Evolutionary conservation across 2,113 vertebrate species (phyloP), one percentile per base, ranked within the genome.

Genomic region (Melanostigma gelatinosum): DNA sequence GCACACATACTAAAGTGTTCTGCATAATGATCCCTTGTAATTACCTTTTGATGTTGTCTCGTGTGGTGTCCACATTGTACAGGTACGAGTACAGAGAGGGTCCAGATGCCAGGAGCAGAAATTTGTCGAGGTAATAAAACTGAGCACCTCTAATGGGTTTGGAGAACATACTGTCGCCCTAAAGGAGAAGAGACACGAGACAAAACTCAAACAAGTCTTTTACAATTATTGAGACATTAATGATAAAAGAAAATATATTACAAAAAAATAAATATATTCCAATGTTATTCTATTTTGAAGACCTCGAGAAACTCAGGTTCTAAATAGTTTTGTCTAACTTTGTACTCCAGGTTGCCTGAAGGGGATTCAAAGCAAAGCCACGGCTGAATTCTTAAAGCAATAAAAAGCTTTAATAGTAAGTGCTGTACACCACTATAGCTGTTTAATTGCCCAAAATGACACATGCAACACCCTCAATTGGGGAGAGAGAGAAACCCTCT

Each of bases 121-220:
- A 98, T 12, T 92, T 76, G 71, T 98, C 96, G 1, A 97, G 82
- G 77, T 96, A 97, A 90, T 97, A 98, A 91, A 98, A 98, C 92
- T 97, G 97, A 9, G 95, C 96, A 18, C 87, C 90, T 13, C 63
- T 79, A 29, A 95, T 79, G 7, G 94, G 84, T 87, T 91, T 95
- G 40, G 85, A 83, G 81, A 97, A 95, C n/a, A 75, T 80, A 0
- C 93, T 93, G 79, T 85, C 87, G n/a, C 89, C 94, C 97, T 98
- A 77, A 65, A 91, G 91, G n/a, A 61, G 0, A 83, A 86, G 48
- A 50, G 44, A 77, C n/a, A 61, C 27, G 10, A 57, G 63, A 87
- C 15, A 82, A 67, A 76, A 50, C 65, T 76, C 4, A 78, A 24
- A 4, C 4, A 18, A 12, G 73, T 29, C 1, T 32, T 32, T 48